Evolutionary conservation across 2,888 invertebrate genomes (phyloP), one percentile per base, ranked within the genome.

Genomic region (Harpagoxenus sublaevis): DNA sequence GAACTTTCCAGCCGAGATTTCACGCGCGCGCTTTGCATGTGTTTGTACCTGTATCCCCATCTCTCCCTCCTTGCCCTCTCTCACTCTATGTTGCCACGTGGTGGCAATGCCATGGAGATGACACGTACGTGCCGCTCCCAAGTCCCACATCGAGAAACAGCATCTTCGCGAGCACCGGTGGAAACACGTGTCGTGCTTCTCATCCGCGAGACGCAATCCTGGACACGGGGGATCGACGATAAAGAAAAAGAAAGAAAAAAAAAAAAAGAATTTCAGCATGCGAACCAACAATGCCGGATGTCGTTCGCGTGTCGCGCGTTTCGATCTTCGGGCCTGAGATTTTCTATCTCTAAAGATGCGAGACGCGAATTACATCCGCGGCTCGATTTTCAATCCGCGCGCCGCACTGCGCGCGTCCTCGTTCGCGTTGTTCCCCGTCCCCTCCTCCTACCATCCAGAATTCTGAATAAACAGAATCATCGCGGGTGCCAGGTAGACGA

Each of bases 1-100:
- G 82, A 81, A 88, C 85, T 85, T 89, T 74, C 84, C 63, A 82
- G 65, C 79, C 65, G 83, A 75, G 83, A 85, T 70, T 83, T 83
- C 70, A 78, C 73, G 51, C 55, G 48, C n/a, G 8, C 12, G 3
- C 15, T 55, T 28, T 51, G 39, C 51, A 65, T 28, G 55, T 51
- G 23, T 60, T 10, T 83, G 42, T 23, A 45, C n/a, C 35, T 35
- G 35, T 35, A 35, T 35, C 35, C 35, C 35, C 4, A 35, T 35
- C 35, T 35, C 35, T 35, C 35, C 35, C 35, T 35, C 35, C 35
- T 35, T 35, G 35, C 35, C 35, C 35, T 6, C 35, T 35, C 35
- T 35, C 35, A 6, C 35, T 60, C 9, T 28, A 15, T 3, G 10
- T 55, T 23, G 55, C 62, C 35, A 31, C 31, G 31, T 60, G 60